Base-by-base conservation (phyloP, 2,113 vertebrate species). In the Semicossyphus pulcher region DNA sequence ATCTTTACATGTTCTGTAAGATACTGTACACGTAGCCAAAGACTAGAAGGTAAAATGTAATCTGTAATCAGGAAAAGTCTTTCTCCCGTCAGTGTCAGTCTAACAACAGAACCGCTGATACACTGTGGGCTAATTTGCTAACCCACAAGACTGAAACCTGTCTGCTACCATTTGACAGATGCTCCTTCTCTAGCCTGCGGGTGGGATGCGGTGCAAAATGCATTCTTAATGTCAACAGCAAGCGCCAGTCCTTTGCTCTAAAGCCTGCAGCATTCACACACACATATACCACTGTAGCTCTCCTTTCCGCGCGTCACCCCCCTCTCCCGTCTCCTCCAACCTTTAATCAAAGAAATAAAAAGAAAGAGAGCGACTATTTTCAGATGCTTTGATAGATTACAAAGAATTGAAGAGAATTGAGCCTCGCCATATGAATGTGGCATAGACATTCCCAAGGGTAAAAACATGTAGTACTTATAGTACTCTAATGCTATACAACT, bases 161-260 rank as follows among this genome's bases (percentile, higher is more conserved):
- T 64, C 62, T 78, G 65, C 74, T 62, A 62, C 62, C 72, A 37
- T 80, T 85, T 81, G 84, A 82, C 73, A 76, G 80, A 76, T 57
- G 84, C 80, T 79, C 74, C 56, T 64, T 26, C 44, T 70, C 47
- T 71, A 39, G 58, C 79, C 70, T 67, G 67, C 36, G 61, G 85
- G 64, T 44, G 64, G 74, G 67, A 77, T 59, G 49, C 56, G 37
- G 62, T 45, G 52, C 59, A 78, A 86, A 44, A 86, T 64, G 67
- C 54, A 77, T 79, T 85, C 80, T 70, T 80, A 85, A 85, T 81
- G 74, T 76, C 53, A 79, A 83, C 49, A 70, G 47, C 68, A 60
- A 76, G 54, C 59, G 29, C 42, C 21, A 70, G 73, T 81, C 58
- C 61, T 80, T 83, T 78, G 65, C 73, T 86, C 66, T 77, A 9